phyloP scores from a whole-genome alignment of 2,113 vertebrate species.

The Pseudois nayaur region DNA sequence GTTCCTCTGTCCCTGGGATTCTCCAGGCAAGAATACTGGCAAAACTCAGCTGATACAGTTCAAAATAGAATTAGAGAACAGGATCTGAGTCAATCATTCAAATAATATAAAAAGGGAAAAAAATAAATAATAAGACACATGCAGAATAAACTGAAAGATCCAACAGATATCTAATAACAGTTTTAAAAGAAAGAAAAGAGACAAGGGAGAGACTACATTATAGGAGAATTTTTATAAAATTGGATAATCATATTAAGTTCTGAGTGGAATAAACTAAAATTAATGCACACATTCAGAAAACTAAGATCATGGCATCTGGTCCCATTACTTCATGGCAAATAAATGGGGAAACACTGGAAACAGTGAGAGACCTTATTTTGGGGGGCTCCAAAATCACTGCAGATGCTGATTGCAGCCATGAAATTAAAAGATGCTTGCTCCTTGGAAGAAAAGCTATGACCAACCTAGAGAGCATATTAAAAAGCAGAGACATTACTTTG shows the following conservation, averaged over 20 bases:
- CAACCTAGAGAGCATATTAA: neutral
- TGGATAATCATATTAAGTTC: neutral
- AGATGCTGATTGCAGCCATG: neutral
- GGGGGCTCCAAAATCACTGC: neutral
- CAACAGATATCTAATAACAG: neutral
- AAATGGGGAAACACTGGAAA: neutral
- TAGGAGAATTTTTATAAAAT: neutral
- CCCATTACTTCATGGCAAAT: neutral
- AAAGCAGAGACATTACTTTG: neutral
- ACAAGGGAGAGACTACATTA: neutral
- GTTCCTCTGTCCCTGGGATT: no score
- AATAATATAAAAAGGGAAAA: neutral
- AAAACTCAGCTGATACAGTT: neutral
- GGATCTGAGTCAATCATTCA: neutral
- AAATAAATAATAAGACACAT: neutral
- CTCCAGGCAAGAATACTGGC: no score
- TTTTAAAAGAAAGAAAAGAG: neutral
- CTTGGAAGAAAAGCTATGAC: neutral
- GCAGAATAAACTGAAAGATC: neutral
- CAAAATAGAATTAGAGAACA: neutral
- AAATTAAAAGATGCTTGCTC: neutral
- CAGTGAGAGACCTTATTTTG: neutral
- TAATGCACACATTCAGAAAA: neutral
- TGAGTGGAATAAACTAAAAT: slow-evolving; percentile 8
- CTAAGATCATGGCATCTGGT: neutral